Conservation (phyloP, 2,888 invertebrate species). For the Xylophagus ater region DNA sequence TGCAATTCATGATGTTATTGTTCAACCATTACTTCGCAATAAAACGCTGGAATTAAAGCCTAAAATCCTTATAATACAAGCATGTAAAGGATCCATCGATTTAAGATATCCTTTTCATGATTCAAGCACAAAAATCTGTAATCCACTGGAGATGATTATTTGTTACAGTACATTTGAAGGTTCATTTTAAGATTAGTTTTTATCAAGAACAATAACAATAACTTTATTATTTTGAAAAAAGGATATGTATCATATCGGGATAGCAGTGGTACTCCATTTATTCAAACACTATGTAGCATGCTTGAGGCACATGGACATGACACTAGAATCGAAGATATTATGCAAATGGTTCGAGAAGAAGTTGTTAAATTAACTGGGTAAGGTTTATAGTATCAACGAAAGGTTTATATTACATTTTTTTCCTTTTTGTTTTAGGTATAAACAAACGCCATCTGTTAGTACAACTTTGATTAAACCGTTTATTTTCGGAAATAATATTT, state of each 20-base stretch:
- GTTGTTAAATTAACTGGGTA: constrained; percentile 24
- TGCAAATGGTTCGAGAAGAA: constrained; percentile 26
- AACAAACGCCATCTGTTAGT: constrained; percentile 32
- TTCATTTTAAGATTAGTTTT: constrained; percentile 9
- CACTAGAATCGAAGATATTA: constrained; percentile 29
- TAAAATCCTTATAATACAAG: constrained; percentile 35
- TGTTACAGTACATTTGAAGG: constrained; percentile 38
- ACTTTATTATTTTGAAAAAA: constrained; percentile 9
- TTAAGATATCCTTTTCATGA: too few species aligned
- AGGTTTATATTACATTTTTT: neutral
- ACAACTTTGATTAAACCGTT: constrained; percentile 32
- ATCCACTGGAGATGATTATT: constrained; percentile 32
- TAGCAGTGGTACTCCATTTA: constrained; percentile 31
- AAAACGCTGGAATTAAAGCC: constrained; percentile 30
- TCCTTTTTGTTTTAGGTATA: constrained; percentile 22
- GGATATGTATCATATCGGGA: constrained; percentile 35
- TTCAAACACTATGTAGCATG: constrained; percentile 30
- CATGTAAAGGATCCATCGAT: constrained; percentile 32
- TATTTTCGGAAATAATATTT: constrained; percentile 31
- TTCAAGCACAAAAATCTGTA: neutral
- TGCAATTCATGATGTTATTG: constrained; percentile 28
- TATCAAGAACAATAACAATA: neutral
- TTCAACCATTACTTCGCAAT: constrained; percentile 33
- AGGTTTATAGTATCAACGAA: constrained; percentile 2
- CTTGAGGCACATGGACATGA: constrained; percentile 23